Base-by-base conservation (phyloP, 2,113 vertebrate species). In the Cyanocitta stelleri region DNA sequence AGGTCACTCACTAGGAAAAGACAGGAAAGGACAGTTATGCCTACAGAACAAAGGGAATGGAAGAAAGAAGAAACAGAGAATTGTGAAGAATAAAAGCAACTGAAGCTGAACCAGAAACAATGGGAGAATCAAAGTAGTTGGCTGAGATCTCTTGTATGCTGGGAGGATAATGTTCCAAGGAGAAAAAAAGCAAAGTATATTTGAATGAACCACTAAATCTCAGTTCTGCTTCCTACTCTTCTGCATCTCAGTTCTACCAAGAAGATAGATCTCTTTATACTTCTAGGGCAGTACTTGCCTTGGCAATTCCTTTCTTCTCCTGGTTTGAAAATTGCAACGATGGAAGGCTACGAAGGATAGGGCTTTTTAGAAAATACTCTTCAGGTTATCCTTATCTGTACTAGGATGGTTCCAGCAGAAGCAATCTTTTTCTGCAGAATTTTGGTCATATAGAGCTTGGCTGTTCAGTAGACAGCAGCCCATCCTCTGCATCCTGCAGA, bases 401-500 rank as follows among this genome's bases (percentile, higher is more conserved):
- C 26, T 66, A n/a, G 46, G 46, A 44, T 52, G 32, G 49, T 52
- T 52, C 18, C 66, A 75, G 30, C 58, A 91, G 66, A 89, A 87
- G 33, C 11, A 83, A 35, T 71, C 35, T 58, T 74, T 35, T 91
- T 76, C 33, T 88, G 39, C 8, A 62, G 72, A 82, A 85, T 85
- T 90, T 94, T 94, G 62, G 58, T 87, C 37, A 9, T 85, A 46
- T 39, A 59, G 64, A 75, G 9, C 54, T 91, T 85, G 76, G n/a
- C 87, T 93, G n/a, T 64, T 85, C 32, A 49, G 54, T 54, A 93
- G 81, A 52, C 54, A 89, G 37, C 74, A 85, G 71, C 49, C 79
- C 35, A 29, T 87, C 46, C 43, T 89, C 75, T 94, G 77, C 69
- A 68, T 92, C 49, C 81, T 82, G 82, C 54, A 90, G 91, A 96